Percentiles rank a stretch among this genome's conserved stretches.
phyloP scores from a whole-genome alignment of 2,113 vertebrate species.

The Syngnathus typhle region DNA sequence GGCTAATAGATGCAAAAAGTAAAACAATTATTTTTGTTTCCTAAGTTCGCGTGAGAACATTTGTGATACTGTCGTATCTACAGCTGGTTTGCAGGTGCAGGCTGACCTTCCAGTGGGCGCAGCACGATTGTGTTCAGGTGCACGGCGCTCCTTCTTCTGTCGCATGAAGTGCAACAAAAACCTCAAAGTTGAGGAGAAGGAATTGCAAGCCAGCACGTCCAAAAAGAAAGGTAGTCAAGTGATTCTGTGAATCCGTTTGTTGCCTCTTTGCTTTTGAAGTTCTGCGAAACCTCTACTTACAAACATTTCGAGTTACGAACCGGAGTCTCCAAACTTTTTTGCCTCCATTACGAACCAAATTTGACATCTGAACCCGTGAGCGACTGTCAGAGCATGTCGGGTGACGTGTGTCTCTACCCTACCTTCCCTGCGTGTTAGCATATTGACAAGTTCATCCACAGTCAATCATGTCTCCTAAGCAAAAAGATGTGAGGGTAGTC shows the following conservation, averaged over 20 bases:
- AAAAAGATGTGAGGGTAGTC: too few species aligned
- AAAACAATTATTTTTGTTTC: slow-evolving; percentile 43
- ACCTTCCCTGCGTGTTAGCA: too few species aligned
- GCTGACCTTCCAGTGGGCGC: slow-evolving; percentile 77
- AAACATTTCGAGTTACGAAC: too few species aligned
- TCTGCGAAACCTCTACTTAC: too few species aligned
- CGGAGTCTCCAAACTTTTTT: too few species aligned
- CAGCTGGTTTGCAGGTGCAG: slow-evolving; percentile 83
- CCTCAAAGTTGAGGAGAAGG: slow-evolving; percentile 78
- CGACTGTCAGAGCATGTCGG: too few species aligned
- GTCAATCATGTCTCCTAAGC: too few species aligned
- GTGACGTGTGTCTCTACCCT: too few species aligned
- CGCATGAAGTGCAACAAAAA: slow-evolving; percentile 81
- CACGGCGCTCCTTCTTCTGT: slow-evolving; percentile 87
- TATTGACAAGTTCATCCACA: too few species aligned
- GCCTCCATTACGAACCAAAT: too few species aligned
- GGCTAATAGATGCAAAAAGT: slow-evolving; percentile 88
- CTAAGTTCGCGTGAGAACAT: slow-evolving; percentile 1
- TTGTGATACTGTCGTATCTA: slow-evolving; percentile 15
- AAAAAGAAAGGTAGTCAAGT: slow-evolving; percentile 80
- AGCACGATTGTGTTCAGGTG: slow-evolving; percentile 77
- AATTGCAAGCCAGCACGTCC: slow-evolving; percentile 69
- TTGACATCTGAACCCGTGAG: too few species aligned
- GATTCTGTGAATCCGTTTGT: neutral
- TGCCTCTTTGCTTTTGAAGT: too few species aligned